Base-by-base conservation (phyloP, 2,113 vertebrate species). In the Platichthys stellatus region DNA sequence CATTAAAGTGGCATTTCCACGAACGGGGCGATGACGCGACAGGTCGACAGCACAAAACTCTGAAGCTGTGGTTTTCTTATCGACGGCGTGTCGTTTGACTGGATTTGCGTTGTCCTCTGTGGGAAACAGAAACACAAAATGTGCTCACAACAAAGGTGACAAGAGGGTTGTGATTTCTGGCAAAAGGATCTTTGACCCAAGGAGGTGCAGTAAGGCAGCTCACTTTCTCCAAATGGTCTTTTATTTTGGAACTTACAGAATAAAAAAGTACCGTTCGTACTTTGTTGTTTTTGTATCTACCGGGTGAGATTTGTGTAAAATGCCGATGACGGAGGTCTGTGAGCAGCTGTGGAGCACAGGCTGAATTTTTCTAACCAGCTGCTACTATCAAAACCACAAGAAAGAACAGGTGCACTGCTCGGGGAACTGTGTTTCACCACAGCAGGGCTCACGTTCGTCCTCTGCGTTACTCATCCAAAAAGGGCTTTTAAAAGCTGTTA, bases 1-100 rank as follows among this genome's bases (percentile, higher is more conserved):
- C 54, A 83, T 68, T 72, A 67, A 61, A 58, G 74, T 81, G 85
- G 82, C 84, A 88, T 91, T 92, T 92, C 91, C 81, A 43, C 40
- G 40, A 11, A 43, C 12, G 12, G 40, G 40, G 40, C 40, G 40
- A 43, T 43, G 10, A 43, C 12, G 40, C 12, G 0, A 43, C 45
- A 72, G 26, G 51, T 65, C 17, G 72, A 60, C 8, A 23, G 45
- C 28, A 65, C 17, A 75, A 63, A 63, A 72, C 15, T 26, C 35
- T 68, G 63, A 76, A 57, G 74, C 35, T 69, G 65, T 43, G n/a
- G 28, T 73, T 71, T 13, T 65, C 82, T 88, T 85, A 91, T 88
- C 47, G 3, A 38, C 61, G 20, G 3, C 21, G 24, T 26, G 5
- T 0, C 26, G 17, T 21, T 21, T 63, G 2, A 2, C 14, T 0